A percentile compares a stretch with the other conserved stretches of the same genome.
phyloP scores from a whole-genome alignment of 2,113 vertebrate species.

The Catharus fuscescens region DNA sequence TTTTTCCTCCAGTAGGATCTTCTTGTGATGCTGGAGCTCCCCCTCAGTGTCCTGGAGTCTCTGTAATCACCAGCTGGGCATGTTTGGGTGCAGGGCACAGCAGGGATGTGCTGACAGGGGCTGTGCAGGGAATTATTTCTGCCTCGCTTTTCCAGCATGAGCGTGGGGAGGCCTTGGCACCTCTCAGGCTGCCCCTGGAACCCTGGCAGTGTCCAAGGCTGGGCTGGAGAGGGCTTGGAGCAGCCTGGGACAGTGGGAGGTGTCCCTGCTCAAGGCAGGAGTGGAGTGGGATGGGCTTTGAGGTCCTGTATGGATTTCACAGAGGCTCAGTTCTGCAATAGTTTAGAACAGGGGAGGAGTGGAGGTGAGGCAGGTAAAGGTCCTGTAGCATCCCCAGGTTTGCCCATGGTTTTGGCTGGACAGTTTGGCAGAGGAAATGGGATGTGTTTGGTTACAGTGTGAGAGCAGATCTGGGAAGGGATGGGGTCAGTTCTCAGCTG shows the following conservation, averaged over 20 bases:
- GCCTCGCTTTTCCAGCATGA: neutral
- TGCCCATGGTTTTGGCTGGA: neutral
- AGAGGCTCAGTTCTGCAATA: neutral
- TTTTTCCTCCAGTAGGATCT: neutral
- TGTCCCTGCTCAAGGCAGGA: neutral
- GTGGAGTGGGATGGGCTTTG: neutral
- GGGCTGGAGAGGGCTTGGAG: neutral
- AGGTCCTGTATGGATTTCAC: neutral
- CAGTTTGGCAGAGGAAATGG: neutral
- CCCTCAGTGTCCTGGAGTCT: neutral
- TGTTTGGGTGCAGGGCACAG: neutral
- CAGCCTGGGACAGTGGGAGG: accelerated
- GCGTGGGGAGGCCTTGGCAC: neutral
- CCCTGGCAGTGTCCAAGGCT: neutral
- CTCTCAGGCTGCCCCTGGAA: neutral
- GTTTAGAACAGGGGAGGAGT: neutral
- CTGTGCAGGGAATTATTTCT: neutral
- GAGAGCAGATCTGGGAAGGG: neutral
- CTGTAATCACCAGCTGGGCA: neutral
- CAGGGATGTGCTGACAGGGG: neutral
- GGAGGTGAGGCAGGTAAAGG: neutral
- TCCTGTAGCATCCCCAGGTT: neutral
- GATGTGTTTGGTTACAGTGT: neutral
- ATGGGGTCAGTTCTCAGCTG: neutral
- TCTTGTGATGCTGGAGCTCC: neutral